Conservation (phyloP, 2,888 invertebrate species). For the Lasioglossum marginatum region DNA sequence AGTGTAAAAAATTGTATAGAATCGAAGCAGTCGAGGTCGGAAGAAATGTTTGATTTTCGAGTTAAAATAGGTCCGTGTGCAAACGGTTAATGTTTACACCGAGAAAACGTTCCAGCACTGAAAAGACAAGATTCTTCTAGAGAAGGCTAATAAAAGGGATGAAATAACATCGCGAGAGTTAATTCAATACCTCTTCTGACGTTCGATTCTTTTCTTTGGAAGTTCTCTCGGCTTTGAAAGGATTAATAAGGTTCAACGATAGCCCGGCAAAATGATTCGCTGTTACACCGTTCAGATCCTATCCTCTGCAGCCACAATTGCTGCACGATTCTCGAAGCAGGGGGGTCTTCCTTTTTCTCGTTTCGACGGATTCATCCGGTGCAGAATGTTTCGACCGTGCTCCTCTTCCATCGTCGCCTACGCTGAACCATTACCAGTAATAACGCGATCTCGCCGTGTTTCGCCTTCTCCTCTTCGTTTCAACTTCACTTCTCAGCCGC, state of each 20-base stretch:
- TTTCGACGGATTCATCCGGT: conserved; percentile 2
- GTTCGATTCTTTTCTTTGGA: background rate
- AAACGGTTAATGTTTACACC: background rate
- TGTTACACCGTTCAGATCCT: background rate
- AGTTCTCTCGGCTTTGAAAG: background rate
- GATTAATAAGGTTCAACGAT: conserved; percentile 6
- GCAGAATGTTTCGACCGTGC: background rate
- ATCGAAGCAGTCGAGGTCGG: too few species aligned
- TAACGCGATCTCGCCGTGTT: conserved; percentile 66
- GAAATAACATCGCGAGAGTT: background rate
- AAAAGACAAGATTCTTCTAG: background rate
- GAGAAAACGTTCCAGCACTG: background rate
- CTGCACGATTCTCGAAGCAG: background rate
- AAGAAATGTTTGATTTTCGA: background rate
- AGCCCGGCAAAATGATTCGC: background rate
- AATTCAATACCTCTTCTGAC: background rate
- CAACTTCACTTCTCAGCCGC: conserved; percentile 19
- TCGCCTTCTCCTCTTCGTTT: conserved; percentile 48
- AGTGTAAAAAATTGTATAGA: too few species aligned
- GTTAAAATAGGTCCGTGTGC: background rate
- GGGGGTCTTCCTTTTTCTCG: conserved; percentile 2
- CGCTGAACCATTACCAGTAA: conserved; percentile 71
- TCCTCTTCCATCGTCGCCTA: conserved; percentile 50
- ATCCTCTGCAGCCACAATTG: background rate
- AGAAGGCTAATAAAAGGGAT: background rate